These are phyloP conservation scores for Iselma pallidipennis DNA, from an alignment of 2,888 invertebrate genomes.

Conservation along the genomic window DNA sequence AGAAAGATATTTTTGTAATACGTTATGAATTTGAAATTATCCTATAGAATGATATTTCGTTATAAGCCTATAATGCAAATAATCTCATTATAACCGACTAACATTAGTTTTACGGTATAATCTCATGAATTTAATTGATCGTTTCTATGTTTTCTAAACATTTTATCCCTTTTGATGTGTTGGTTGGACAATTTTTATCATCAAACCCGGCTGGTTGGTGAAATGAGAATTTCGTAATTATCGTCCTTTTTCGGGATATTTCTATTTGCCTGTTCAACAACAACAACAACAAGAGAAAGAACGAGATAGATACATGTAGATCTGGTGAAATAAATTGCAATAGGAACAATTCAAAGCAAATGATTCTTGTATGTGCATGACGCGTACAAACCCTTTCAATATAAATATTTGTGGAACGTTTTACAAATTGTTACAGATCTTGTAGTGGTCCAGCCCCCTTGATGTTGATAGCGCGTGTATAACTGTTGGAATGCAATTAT, in stretches of 20 bases:
- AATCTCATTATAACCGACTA: too few relatives aligned
- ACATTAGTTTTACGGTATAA: too few relatives aligned
- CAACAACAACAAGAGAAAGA: too few relatives aligned
- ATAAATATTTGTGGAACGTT: constrained; percentile 41
- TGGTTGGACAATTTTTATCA: neutral
- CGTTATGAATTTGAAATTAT: too few relatives aligned
- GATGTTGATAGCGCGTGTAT: constrained; percentile 20
- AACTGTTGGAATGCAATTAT: constrained; percentile 37
- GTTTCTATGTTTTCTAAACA: too few relatives aligned
- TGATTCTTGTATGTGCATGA: neutral
- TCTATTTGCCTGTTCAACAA: neutral
- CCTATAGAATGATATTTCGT: too few relatives aligned
- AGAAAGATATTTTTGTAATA: too few relatives aligned
- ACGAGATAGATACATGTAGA: neutral
- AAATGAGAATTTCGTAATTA: neutral
- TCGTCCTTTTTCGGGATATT: neutral
- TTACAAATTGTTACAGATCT: constrained; percentile 36
- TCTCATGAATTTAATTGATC: too few relatives aligned
- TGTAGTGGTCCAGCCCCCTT: constrained; percentile 20
- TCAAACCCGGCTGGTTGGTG: neutral
- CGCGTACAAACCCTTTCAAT: constrained; percentile 5
- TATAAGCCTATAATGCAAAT: too few relatives aligned
- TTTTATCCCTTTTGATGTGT: neutral
- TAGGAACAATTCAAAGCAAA: constrained; percentile 14
- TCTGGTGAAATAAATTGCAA: constrained; percentile 11